Percentiles rank a stretch among this genome's conserved stretches.
phyloP scores from a whole-genome alignment of 2,113 vertebrate species.

The Thunnus thynnus region DNA sequence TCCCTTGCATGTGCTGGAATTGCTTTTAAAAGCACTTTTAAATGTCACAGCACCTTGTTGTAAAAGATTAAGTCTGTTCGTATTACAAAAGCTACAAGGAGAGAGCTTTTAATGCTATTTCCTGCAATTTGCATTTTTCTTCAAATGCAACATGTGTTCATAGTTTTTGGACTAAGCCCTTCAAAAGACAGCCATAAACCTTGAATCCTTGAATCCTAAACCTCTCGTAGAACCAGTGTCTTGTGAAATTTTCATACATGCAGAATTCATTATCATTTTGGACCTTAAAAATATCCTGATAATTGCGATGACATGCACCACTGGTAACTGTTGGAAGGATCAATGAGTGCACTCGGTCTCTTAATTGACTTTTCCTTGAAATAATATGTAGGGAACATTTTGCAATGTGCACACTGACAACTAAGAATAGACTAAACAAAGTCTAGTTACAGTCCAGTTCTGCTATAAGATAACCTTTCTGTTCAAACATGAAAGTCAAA shows the following conservation, averaged over 20 bases:
- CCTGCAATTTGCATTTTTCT: no score
- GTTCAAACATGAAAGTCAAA: slow-evolving; percentile 41
- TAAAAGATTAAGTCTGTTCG: not conserved
- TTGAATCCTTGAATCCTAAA: not conserved
- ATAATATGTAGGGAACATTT: slow-evolving; percentile 8
- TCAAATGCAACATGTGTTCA: no score
- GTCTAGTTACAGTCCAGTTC: slow-evolving; percentile 1
- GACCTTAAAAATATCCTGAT: not conserved
- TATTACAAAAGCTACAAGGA: not conserved
- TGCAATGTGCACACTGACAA: slow-evolving; percentile 14
- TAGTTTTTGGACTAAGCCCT: no score
- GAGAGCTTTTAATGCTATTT: not conserved
- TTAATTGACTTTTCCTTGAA: slow-evolving; percentile 30
- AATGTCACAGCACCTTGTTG: not conserved
- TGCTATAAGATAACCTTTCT: slow-evolving; percentile 22
- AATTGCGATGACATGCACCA: not conserved
- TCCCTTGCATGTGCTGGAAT: not conserved
- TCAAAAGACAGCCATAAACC: not conserved
- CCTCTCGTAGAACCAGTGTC: not conserved
- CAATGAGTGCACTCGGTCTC: not conserved
- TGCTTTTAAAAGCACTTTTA: not conserved
- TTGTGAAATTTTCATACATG: not conserved
- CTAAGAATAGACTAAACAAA: slow-evolving; percentile 67
- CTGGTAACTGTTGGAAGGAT: not conserved
- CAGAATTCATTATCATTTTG: not conserved